Conservation (phyloP, 2,797 vertebrate genomes). For the Cirrhinus molitorella region DNA sequence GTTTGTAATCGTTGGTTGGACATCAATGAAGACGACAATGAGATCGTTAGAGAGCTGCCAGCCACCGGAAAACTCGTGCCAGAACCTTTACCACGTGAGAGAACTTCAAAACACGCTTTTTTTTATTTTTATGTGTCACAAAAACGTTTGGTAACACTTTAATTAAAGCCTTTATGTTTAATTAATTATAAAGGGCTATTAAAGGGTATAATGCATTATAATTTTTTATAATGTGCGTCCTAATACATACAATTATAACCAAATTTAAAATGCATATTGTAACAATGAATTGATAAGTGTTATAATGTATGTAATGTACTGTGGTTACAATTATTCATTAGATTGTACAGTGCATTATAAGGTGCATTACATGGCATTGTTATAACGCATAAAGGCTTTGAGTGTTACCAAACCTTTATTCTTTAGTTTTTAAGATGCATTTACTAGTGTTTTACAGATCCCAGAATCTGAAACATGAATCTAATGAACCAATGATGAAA, state of each 20-base stretch:
- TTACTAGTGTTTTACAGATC: background rate
- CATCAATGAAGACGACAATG: constrained; percentile 95
- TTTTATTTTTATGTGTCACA: background rate
- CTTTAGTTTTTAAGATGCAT: background rate
- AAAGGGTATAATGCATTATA: no score
- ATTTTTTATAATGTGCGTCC: no score
- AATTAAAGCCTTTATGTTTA: no score
- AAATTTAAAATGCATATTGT: no score
- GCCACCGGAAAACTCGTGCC: constrained; percentile 83
- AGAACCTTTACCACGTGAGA: constrained; percentile 87
- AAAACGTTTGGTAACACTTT: background rate
- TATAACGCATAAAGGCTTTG: no score
- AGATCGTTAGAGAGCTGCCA: constrained; percentile 91
- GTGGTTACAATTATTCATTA: no score
- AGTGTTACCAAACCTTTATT: background rate
- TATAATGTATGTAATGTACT: no score
- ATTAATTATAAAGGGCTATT: no score
- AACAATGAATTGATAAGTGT: no score
- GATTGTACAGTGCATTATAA: no score
- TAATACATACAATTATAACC: no score
- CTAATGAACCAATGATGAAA: background rate
- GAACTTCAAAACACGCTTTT: constrained; percentile 15
- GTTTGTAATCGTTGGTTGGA: constrained; percentile 95
- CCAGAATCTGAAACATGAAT: background rate
- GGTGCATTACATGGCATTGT: no score